Evolutionary conservation across 1,140 invertebrate species (phyloP), one percentile per base, ranked within the genome.

Genomic region (Philopotamus ludificatus): DNA sequence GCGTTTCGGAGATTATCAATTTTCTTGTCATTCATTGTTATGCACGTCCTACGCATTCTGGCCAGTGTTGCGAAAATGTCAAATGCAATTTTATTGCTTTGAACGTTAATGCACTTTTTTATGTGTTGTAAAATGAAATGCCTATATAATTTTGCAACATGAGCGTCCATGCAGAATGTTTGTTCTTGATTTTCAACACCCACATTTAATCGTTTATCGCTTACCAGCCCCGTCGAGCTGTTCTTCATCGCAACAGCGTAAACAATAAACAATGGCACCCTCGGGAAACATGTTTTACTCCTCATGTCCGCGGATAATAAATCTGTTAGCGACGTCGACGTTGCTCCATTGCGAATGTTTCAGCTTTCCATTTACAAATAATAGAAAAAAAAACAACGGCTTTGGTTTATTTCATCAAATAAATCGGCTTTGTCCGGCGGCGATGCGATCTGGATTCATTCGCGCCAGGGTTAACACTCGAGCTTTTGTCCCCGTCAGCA

Each of bases 171-270:
- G 20, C 2, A 34, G 10, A 12, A 10, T 25, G 54, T 20, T 42
- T 57, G 54, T 25, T 15, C 50, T 53, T 22, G 3, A 15, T 22
- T 53, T 9, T 57, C 39, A 39, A 42, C 18, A 39, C 18, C 20
- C 16, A 39, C 54, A 57, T 57, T 57, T 22, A 57, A 57, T 57
- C 16, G 54, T 12, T 42, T 57, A 57, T 57, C 54, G 54, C 54
- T 42, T 12, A 53, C 50, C 1, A 53, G 18, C 50, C 16, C 18
- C 21, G 49, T 2, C 47, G 28, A 39, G 23, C 18, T 57, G 54
- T 42, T 57, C 26, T 53, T 42, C 54, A 41, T 57, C 54, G 3
- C n/a, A 20, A 42, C 51, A 34, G 10, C 21, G 28, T 42, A 42
- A 57, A 57, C 23, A 57, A 57, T 57, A 57, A 57, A 57, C 54